phyloP scores from a whole-genome alignment of 1,140 invertebrate species.

The Cotesia chilonis region DNA sequence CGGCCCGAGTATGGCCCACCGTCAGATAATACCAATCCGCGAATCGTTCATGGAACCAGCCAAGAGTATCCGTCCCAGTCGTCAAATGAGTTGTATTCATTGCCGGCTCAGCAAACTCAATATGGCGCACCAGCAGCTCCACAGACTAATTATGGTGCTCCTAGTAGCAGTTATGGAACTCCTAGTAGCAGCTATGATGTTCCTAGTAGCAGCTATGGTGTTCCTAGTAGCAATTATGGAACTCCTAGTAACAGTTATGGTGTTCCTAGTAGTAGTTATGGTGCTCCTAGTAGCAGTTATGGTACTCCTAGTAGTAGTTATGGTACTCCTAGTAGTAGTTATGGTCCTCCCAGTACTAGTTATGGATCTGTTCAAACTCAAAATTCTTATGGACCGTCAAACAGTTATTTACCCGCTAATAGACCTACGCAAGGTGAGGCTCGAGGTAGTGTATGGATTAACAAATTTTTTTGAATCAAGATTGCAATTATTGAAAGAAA shows the following conservation, averaged over 20 bases:
- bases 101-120: conserved; percentile 43
- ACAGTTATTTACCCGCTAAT: conserved; percentile 46
- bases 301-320: conserved; percentile 57
- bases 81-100: conserved; percentile 44
- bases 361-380: conserved; percentile 50
- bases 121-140: conserved; percentile 58
- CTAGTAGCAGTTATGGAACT: conserved; percentile 42
- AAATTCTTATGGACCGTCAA: conserved; percentile 65
- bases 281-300: conserved; percentile 48
- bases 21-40: conserved; percentile 32
- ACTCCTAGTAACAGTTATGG: conserved; percentile 48
- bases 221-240: conserved; percentile 59
- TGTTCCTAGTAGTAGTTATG: conserved; percentile 57
- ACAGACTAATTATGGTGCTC: conserved; percentile 43
- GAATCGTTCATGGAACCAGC: conserved; percentile 28
- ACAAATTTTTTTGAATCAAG: conserved; percentile 5
- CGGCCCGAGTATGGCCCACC: conserved; percentile 38
- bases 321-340: conserved; percentile 48
- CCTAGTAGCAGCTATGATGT: conserved; percentile 50
- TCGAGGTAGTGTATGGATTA: conserved; percentile 48
- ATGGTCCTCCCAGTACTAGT: conserved; percentile 57
- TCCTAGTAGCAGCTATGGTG: conserved; percentile 52
- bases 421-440: conserved; percentile 57
- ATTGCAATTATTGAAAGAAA: not conserved
- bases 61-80: conserved; percentile 37